Evolutionary conservation across 2,797 vertebrate genomes (phyloP), one percentile per base, ranked within the genome.

Genomic region (Cuculus canorus): DNA sequence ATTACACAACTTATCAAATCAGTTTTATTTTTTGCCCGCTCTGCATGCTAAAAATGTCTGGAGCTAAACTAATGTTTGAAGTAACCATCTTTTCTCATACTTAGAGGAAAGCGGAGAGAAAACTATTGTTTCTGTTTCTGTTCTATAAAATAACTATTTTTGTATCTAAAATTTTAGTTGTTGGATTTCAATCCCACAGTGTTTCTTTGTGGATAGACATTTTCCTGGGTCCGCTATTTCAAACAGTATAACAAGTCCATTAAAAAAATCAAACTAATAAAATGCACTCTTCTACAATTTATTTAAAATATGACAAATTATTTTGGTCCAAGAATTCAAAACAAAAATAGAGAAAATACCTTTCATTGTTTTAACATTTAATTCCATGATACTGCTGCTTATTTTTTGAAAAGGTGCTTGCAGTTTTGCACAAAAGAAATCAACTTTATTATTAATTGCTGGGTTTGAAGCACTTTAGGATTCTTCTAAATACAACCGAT

Each of bases 171-270:
- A 70, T 54, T 85, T 91, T 24, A 64, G 61, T 89, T 80, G 79
- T 84, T 88, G 70, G 57, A 78, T 96, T 96, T 92, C 77, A 89
- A 9, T 86, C 88, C 87, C 86, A 80, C 71, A 63, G 53, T 78
- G 61, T 93, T 93, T 66, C 76, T 95, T 91, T 90, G 70, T 93
- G 84, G 87, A 92, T 97, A 80, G 88, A 82, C 90, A 90, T 95
- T 90, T 81, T 57, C 56, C 52, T 88, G 82, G 93, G 97, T 97
- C 97, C 90, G 24, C 86, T 93, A 97, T 98, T 97, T 98, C 97
- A 96, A 96, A 89, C 75, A 71, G 87, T 90, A 80, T 96, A 96
- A 94, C 52, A 75, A 93, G 78, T 94, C 83, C 68, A 80, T 70
- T 91, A 53, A 92, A 56, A 56, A 90, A 75, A 88, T 90, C 63